These are phyloP conservation scores for Sebastes diaconus DNA, from an alignment of 2,797 vertebrate genomes.

Conservation along the genomic window DNA sequence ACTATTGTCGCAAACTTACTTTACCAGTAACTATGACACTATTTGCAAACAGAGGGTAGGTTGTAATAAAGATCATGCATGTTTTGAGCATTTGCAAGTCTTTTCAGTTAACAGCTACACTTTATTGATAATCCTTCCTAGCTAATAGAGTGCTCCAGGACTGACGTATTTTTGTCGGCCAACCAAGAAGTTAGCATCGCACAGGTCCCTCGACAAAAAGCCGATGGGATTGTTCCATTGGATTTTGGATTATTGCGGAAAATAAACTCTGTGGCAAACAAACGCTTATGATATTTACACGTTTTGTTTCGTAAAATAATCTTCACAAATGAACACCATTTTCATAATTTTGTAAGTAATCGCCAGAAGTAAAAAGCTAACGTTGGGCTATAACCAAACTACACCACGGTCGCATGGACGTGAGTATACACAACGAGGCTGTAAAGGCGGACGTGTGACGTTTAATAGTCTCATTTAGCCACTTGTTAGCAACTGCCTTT, in stretches of 20 bases:
- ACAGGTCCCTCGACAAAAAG: too few species aligned
- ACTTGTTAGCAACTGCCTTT: too few species aligned
- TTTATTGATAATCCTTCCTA: background rate
- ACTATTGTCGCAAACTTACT: conserved; percentile 3
- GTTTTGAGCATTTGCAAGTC: conserved; percentile 87
- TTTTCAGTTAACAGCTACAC: conserved; percentile 85
- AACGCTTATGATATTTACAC: too few species aligned
- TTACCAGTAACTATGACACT: conserved; percentile 34
- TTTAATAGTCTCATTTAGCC: too few species aligned
- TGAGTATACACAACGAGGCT: too few species aligned
- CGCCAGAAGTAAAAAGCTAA: too few species aligned
- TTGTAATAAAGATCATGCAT: conserved; percentile 82
- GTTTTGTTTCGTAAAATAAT: fast-evolving
- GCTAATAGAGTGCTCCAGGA: background rate
- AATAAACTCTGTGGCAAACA: too few species aligned
- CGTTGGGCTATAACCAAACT: fast-evolving
- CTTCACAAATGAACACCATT: fast-evolving
- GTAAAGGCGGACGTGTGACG: fast-evolving
- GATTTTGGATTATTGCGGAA: too few species aligned
- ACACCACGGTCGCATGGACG: fast-evolving
- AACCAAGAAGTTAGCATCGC: too few species aligned
- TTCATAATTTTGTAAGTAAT: fast-evolving
- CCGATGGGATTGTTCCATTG: fast-evolving
- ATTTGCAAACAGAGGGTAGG: conserved; percentile 78
- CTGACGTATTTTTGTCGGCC: too few species aligned